Percentiles rank a stretch among this genome's conserved stretches.
Evolutionary conservation across 2,888 invertebrate genomes (phyloP).

Genomic region (Acanthosepion pharaonis): DNA sequence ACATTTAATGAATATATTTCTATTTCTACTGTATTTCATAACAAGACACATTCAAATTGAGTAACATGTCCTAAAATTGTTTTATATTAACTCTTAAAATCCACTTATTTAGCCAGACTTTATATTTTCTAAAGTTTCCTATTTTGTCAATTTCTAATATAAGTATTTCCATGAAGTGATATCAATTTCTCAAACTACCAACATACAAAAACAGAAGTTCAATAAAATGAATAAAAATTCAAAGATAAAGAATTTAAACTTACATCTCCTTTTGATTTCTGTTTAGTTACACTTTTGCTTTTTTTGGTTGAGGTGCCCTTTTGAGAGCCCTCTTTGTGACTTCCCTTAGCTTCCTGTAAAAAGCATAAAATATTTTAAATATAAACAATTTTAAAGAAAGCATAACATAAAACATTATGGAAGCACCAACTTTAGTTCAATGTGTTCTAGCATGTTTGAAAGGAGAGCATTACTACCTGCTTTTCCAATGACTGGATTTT

Average conservation of each 20-base stretch:
- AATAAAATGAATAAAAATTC: background rate
- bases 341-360: slow-evolving; percentile 39
- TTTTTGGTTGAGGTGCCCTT: slow-evolving; percentile 41
- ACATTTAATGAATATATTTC: no score
- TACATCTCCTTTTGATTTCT: slow-evolving; percentile 46
- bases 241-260: background rate
- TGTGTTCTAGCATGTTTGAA: background rate
- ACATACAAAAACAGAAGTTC: background rate
- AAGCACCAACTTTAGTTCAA: background rate
- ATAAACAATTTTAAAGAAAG: background rate
- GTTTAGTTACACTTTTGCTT: slow-evolving; percentile 37
- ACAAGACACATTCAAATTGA: no score
- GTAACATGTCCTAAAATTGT: no score
- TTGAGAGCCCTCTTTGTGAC: slow-evolving; percentile 35
- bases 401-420: background rate
- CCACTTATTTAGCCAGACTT: no score
- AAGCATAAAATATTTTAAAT: background rate
- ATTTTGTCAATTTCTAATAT: no score
- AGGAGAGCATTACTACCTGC: no score
- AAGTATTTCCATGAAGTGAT: background rate
- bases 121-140: no score
- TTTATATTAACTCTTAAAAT: no score
- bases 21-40: no score
- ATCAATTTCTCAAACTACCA: background rate
- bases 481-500: no score